Base-by-base conservation (phyloP, 2,113 vertebrate species). In the Misgurnus anguillicaudatus region DNA sequence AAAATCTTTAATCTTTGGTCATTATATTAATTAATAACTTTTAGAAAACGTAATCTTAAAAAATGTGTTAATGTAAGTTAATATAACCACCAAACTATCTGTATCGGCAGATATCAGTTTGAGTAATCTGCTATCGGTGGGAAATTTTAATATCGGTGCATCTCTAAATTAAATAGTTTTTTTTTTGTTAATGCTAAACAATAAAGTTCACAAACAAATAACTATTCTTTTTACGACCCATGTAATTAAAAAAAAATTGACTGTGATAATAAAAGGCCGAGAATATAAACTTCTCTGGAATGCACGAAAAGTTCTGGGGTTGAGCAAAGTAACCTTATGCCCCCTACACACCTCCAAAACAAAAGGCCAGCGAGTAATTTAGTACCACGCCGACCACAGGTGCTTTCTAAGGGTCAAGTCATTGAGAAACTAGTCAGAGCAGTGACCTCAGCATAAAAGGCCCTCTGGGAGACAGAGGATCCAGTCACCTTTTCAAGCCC, bases 371-470 rank as follows among this genome's bases (percentile, higher is more conserved):
- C 0, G 8, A 90, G 87, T 89, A 87, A 92, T 90, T 90, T 89
- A 89, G 88, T 87, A 89, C 77, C 68, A 87, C 87, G 86, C 87
- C 79, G 75, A 85, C 86, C 86, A 89, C 90, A 92, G 90, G 90
- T 91, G 91, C 87, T 90, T 90, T 90, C 88, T 87, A 77, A 77
- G 87, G 87, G 88, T 90, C 88, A 90, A 91, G 88, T 91, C 88
- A 90, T 91, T 91, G 87, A 83, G 85, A 91, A 89, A 89, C 86
- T 84, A 89, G 90, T 90, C 88, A 87, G 86, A 91, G 89, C 82
- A 86, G 88, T 92, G 90, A 92, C 89, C 90, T 92, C 90, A 89
- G 88, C 89, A 89, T 84, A 87, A 83, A 84, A 77, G 79, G 86
- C 86, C 89, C 87, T 88, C 82, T 85, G 88, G 88, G 90, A 88